Conservation (phyloP, 2,888 invertebrate genomes). For the Trissolcus japonicus region DNA sequence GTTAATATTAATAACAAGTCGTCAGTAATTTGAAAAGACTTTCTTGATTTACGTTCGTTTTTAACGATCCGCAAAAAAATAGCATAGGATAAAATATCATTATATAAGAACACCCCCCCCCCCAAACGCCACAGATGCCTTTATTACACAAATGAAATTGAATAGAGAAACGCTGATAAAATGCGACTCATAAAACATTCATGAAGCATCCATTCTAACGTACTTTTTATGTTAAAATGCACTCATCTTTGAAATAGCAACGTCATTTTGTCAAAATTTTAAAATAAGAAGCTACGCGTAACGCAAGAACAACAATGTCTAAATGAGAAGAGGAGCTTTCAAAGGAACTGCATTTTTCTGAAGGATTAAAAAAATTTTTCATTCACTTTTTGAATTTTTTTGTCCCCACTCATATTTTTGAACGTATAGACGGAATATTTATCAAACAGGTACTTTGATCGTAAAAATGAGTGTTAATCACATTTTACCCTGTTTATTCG, state of each 20-base stretch:
- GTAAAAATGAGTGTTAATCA: too few relatives aligned
- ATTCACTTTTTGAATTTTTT: too few relatives aligned
- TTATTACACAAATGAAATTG: slow-evolving; percentile 27
- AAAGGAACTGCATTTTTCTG: slow-evolving; percentile 8
- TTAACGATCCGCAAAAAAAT: slow-evolving; percentile 3
- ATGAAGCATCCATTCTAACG: slow-evolving; percentile 37
- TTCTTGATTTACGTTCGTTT: not conserved
- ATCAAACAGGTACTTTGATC: too few relatives aligned
- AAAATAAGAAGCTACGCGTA: slow-evolving; percentile 11
- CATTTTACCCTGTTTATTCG: too few relatives aligned
- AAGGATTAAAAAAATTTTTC: not conserved
- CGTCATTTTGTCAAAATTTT: slow-evolving; percentile 20
- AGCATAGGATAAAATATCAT: not conserved
- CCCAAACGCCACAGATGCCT: not conserved
- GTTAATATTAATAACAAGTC: slow-evolving; percentile 4
- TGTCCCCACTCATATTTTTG: too few relatives aligned
- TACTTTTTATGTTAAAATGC: slow-evolving; percentile 25
- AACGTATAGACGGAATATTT: too few relatives aligned
- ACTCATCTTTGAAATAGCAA: slow-evolving; percentile 28
- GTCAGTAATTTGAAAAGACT: not conserved
- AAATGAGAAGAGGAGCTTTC: slow-evolving; percentile 7
- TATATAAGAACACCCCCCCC: too few relatives aligned
- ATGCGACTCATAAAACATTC: slow-evolving; percentile 34
- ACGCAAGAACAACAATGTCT: slow-evolving; percentile 11
- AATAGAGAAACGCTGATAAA: slow-evolving; percentile 27